Conservation (phyloP, 1,140 invertebrate genomes). For the Drosophila cardini region DNA sequence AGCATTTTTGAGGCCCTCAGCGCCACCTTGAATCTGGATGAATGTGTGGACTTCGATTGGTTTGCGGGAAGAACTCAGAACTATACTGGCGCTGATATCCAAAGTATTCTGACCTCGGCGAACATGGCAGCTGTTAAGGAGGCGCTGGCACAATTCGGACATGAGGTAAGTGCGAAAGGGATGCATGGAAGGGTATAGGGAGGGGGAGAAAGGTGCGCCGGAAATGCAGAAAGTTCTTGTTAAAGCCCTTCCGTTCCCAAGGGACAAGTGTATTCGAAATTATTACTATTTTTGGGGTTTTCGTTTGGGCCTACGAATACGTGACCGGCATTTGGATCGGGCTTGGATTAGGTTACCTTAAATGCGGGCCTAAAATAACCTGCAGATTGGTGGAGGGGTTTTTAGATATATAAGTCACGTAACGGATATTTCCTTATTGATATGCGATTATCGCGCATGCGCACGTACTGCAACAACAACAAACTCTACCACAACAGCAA, state of each 20-base stretch:
- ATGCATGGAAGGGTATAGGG: background rate
- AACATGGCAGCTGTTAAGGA: conserved; percentile 84
- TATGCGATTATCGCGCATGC: conserved; percentile 82
- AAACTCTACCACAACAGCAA: conserved; percentile 1
- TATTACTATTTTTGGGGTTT: conserved; percentile 64
- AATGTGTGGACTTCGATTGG: conserved; percentile 77
- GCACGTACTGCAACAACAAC: conserved; percentile 66
- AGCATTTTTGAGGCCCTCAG: conserved; percentile 77
- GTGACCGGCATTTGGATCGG: no score
- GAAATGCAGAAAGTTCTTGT: conserved; percentile 64
- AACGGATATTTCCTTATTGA: conserved; percentile 85
- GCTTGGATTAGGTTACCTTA: background rate
- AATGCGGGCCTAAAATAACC: conserved; percentile 14
- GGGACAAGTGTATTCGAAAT: conserved; percentile 60
- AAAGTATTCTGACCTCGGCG: conserved; percentile 83
- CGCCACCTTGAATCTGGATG: conserved; percentile 66
- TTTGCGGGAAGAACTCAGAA: conserved; percentile 71
- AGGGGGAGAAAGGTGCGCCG: conserved; percentile 16
- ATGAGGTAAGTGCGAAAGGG: conserved; percentile 70
- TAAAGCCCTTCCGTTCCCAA: conserved; percentile 60
- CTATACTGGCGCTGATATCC: conserved; percentile 84
- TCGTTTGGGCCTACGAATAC: background rate
- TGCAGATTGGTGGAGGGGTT: conserved; percentile 41
- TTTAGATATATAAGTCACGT: conserved; percentile 84
- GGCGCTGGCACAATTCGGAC: conserved; percentile 73